Conservation (phyloP, 1,140 invertebrate species). For the Ooceraea biroi region DNA sequence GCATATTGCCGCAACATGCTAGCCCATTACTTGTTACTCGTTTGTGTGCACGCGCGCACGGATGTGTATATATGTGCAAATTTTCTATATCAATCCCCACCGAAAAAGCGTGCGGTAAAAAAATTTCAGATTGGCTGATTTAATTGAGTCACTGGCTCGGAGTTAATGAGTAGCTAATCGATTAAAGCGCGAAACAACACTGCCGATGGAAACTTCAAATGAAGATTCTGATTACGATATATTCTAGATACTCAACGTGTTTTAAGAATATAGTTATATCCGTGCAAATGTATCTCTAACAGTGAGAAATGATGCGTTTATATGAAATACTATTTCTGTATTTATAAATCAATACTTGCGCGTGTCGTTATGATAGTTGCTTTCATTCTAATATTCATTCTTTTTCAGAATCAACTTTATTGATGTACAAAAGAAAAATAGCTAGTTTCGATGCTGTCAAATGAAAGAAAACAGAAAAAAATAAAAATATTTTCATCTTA, state of each 20-base stretch:
- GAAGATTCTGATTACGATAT: neutral
- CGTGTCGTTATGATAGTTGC: no score
- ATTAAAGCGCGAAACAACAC: conserved; percentile 27
- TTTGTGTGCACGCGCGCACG: neutral
- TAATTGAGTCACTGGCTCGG: conserved; percentile 33
- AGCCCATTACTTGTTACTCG: neutral
- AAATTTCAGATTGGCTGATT: conserved; percentile 50
- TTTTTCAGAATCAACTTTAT: neutral
- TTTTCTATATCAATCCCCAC: conserved; percentile 41
- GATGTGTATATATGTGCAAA: neutral
- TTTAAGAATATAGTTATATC: no score
- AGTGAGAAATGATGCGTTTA: neutral
- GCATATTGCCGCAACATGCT: conserved; percentile 19
- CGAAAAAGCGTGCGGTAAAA: conserved; percentile 46
- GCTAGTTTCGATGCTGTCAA: neutral
- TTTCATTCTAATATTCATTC: neutral
- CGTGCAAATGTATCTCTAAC: neutral
- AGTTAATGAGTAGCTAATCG: conserved; percentile 53
- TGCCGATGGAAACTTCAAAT: conserved; percentile 18
- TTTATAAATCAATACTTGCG: no score
- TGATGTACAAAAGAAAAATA: neutral
- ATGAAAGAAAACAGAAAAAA: no score
- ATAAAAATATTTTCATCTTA: no score
- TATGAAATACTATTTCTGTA: no score
- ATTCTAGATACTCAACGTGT: neutral